Evolutionary conservation across 2,888 invertebrate species (phyloP), one percentile per base, ranked within the genome.

Genomic region (Reticulitermes lucifugus): DNA sequence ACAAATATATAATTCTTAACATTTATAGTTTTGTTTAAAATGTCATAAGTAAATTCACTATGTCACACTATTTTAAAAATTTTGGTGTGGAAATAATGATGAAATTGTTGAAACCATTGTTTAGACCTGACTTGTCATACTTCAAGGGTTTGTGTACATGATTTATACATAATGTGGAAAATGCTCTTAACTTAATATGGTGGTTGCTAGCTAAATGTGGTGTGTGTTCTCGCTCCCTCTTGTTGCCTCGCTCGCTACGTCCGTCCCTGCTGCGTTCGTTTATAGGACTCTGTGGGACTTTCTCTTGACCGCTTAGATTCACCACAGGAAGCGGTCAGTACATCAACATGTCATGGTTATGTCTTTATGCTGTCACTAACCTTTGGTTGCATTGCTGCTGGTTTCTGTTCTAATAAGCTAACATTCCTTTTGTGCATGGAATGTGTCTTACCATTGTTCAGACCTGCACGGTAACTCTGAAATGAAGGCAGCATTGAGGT

Each of bases 291-390:
- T 89, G 87, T 90, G 89, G 90, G 90, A 89, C 90, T 90, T 89
- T 89, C 89, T 88, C 88, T 90, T 89, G 89, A 90, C 88, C 90
- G 90, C 88, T 90, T 90, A 89, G 90, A 90, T 88, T 89, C 89
- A 88, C 89, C 89, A 88, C 89, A 89, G 88, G 88, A 90, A 88
- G 89, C 90, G 90, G 90, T 91, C 89, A 90, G 90, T 91, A 90
- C 87, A 80, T 83, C 79, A 51, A 70, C 79, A 79, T 21, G 59
- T 79, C 59, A 79, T 59, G 79, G 59, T 59, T 79, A 21, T 59
- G 29, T 79, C 79, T 79, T 79, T 59, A 55, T 79, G 79, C 59
- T 79, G 79, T 79, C 59, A 79, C 79, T 77, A 77, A 77, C 77
- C 46, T 46, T 73, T 77, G 35, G 77, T 77, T 77, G 77, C 77